phyloP scores from a whole-genome alignment of 2,113 vertebrate genomes.

The Mirza zaza region DNA sequence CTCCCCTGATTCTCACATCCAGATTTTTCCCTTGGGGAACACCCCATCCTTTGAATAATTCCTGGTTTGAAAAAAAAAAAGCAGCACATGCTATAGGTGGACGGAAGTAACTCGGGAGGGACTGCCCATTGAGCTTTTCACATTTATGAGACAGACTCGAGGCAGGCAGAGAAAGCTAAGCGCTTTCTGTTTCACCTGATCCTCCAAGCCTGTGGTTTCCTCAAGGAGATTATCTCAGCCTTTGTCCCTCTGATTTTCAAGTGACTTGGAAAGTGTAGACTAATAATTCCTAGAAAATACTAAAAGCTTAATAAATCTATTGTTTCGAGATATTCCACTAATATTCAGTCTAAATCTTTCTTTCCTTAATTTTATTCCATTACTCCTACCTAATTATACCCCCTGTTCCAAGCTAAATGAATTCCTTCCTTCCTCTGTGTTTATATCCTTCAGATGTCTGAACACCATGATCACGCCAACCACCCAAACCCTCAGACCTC shows the following conservation, averaged over 20 bases:
- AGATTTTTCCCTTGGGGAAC: not conserved
- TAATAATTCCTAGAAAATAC: conserved; percentile 34
- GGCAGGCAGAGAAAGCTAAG: not conserved
- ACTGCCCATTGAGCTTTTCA: not conserved
- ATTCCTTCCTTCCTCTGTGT: conserved; percentile 46
- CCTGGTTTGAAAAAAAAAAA: not conserved
- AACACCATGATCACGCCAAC: not conserved
- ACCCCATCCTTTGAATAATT: not conserved
- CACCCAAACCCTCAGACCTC: conserved; percentile 41
- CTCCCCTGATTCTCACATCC: not conserved
- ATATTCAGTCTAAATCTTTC: conserved; percentile 53
- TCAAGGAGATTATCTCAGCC: not conserved
- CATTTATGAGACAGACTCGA: not conserved
- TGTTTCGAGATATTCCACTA: conserved; percentile 3
- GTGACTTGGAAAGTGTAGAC: conserved; percentile 42
- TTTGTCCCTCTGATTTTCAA: conserved; percentile 48
- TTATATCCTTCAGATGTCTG: conserved; percentile 60
- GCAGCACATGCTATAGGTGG: not conserved
- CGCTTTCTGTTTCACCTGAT: not conserved
- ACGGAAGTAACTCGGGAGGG: not conserved
- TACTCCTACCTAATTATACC: conserved; percentile 54
- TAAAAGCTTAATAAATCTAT: conserved; percentile 34
- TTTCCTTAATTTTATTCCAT: conserved; percentile 56
- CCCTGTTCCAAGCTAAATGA: conserved; percentile 48
- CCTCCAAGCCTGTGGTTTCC: not conserved